These are phyloP conservation scores for Squalus acanthias DNA, from an alignment of 2,797 vertebrate genomes.

Conservation along the genomic window DNA sequence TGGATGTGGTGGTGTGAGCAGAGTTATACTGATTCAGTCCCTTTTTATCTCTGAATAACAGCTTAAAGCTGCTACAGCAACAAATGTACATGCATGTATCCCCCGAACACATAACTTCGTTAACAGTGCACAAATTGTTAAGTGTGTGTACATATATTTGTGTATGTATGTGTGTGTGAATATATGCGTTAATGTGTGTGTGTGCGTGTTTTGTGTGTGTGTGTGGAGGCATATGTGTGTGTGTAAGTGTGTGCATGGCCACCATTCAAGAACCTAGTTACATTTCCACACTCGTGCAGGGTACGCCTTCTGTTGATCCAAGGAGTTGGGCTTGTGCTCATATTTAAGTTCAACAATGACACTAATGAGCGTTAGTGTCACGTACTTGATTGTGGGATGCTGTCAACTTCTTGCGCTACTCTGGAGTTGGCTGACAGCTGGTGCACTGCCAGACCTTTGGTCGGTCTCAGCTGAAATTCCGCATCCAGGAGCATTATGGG, in stretches of 20 bases:
- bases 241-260: neutral
- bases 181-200: neutral
- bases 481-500: neutral
- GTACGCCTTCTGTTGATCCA: neutral
- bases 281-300: neutral
- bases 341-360: neutral
- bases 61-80: neutral
- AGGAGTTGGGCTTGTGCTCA: neutral
- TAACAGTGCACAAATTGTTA: neutral
- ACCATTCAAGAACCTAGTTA: neutral
- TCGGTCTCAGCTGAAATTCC: neutral
- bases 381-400: too few species aligned
- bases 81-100: neutral
- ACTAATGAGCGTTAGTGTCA: neutral
- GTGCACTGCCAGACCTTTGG: neutral
- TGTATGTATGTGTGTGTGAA: too few species aligned
- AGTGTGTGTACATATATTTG: neutral
- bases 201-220: neutral
- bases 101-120: neutral
- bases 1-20: neutral
- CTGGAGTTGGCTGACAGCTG: neutral
- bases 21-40: neutral
- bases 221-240: neutral
- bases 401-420: neutral
- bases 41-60: neutral